A percentile compares a stretch with the other conserved stretches of the same genome.
Conservation (phyloP, 1,140 invertebrate species). For the Aphaenogaster ashmeadi region DNA sequence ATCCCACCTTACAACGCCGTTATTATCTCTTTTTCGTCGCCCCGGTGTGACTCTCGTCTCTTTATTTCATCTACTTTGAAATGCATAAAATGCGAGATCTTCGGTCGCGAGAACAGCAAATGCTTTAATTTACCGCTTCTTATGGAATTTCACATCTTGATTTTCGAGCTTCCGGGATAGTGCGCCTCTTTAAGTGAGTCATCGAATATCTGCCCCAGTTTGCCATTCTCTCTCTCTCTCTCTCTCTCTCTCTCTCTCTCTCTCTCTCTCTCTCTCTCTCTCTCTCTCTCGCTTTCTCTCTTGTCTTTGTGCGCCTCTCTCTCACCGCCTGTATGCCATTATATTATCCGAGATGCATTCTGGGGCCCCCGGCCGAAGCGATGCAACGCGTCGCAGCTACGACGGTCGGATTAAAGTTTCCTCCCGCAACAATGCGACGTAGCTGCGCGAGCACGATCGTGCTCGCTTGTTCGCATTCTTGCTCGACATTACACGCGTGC, state of each 20-base stretch:
- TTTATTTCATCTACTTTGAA: neutral
- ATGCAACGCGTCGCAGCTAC: neutral
- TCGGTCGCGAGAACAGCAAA: neutral
- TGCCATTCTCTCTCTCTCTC: slow-evolving; percentile 12
- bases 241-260: slow-evolving; percentile 10
- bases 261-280: slow-evolving; percentile 6
- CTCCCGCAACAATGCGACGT: slow-evolving; percentile 47
- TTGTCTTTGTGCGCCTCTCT: slow-evolving; percentile 7
- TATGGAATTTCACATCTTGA: neutral
- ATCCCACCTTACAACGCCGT: slow-evolving; percentile 8
- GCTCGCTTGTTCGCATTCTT: slow-evolving; percentile 49
- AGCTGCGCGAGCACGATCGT: slow-evolving; percentile 24
- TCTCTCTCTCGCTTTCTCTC: slow-evolving; percentile 1
- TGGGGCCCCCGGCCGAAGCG: neutral
- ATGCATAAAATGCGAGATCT: neutral
- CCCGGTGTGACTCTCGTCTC: neutral
- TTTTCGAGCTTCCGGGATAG: neutral
- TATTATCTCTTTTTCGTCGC: neutral
- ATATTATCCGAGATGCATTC: slow-evolving; percentile 58
- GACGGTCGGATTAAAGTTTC: slow-evolving; percentile 53
- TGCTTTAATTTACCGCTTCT: neutral
- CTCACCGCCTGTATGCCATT: slow-evolving; percentile 10
- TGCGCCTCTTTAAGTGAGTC: slow-evolving; percentile 20
- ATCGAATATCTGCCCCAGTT: slow-evolving; percentile 45
- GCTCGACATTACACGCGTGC: slow-evolving; percentile 38